Base-by-base conservation (phyloP, 2,888 invertebrate species). In the Leptothorax acervorum region DNA sequence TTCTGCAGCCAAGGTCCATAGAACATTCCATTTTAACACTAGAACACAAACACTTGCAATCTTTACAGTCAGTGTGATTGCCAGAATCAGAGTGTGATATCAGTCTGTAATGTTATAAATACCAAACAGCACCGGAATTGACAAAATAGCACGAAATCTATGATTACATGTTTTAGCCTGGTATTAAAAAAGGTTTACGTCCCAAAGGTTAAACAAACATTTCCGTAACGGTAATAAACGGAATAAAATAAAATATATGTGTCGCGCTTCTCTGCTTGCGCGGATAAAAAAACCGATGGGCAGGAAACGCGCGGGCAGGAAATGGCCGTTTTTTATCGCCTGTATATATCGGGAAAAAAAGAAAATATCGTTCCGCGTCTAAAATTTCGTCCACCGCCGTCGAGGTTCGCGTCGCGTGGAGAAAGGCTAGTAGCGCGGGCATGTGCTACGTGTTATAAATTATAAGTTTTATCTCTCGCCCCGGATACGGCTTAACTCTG, bases 401-500 rank as follows among this genome's bases (percentile, higher is more conserved):
- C 57, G 18, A 35, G 45, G 6, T 39, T 63, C 28, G 45, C 53
- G n/a, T 2, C 28, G 4, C 28, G 53, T 18, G 60, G 39, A 79
- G 51, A 79, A 79, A 71, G 57, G 12, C 35, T 57, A 8, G 48
- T 18, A 11, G 6, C 57, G 11, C 23, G 45, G 35, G 51, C 23
- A 18, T 60, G 51, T 73, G 48, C 18, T 60, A 35, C 73, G 39
- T 71, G 60, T 73, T 71, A 62, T 79, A 79, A 73, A 79, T 60
- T 71, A 62, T 28, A 62, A 79, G 73, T 62, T 60, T 71, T 79
- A 79, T 79, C 60, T 79, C 35, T 71, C 48, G 23, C 48, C 48
- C 48, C 31, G 57, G 70, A 79, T 48, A 70, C 31, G 78, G 65
- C 65, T 76, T 76, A 65, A 39, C 78, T 70, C 70, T 70, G 48